A percentile compares a stretch with the other conserved stretches of the same genome.
Evolutionary conservation across 1,140 invertebrate genomes (phyloP).

Genomic region (Drosophila parvula): DNA sequence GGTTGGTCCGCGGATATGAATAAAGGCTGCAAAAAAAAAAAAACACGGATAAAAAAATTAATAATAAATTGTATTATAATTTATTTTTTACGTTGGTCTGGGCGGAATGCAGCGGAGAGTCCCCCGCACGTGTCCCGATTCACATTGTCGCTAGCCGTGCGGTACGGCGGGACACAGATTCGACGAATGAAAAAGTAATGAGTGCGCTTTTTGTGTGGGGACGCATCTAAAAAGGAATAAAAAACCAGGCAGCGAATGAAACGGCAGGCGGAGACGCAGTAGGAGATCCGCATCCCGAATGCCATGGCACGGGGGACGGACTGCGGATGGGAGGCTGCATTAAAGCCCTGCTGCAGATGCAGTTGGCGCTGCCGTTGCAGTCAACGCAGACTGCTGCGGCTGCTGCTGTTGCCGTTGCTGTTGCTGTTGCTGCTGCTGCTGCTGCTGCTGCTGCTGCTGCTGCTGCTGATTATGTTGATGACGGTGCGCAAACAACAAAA

Average conservation of each 20-base stretch:
- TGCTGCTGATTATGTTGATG: constrained; percentile 72
- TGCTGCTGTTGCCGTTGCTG: constrained; percentile 3
- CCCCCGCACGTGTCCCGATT: background rate
- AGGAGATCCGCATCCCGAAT: constrained; percentile 13
- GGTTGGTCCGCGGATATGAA: constrained; percentile 54
- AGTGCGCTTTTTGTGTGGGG: constrained; percentile 35
- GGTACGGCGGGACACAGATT: constrained; percentile 16
- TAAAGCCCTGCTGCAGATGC: constrained; percentile 23
- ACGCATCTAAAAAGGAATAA: constrained; percentile 68
- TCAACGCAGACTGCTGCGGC: constrained; percentile 6
- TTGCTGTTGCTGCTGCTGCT: constrained; percentile 12
- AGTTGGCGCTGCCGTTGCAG: constrained; percentile 11
- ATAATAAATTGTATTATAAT: constrained; percentile 77
- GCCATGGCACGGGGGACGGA: background rate
- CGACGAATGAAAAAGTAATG: constrained; percentile 37
- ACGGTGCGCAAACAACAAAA: constrained; percentile 65
- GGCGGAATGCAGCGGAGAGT: background rate
- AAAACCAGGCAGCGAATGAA: constrained; percentile 51
- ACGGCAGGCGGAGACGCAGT: constrained; percentile 40
- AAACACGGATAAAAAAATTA: constrained; percentile 51
- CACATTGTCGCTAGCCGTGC: background rate
- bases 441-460: constrained; percentile 57
- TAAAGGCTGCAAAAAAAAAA: constrained; percentile 31
- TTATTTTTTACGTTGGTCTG: constrained; percentile 46
- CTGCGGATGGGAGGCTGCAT: background rate